Percentiles rank a stretch among this genome's conserved stretches.
Evolutionary conservation across 2,113 vertebrate species (phyloP).

Genomic region (Jacana jacana): DNA sequence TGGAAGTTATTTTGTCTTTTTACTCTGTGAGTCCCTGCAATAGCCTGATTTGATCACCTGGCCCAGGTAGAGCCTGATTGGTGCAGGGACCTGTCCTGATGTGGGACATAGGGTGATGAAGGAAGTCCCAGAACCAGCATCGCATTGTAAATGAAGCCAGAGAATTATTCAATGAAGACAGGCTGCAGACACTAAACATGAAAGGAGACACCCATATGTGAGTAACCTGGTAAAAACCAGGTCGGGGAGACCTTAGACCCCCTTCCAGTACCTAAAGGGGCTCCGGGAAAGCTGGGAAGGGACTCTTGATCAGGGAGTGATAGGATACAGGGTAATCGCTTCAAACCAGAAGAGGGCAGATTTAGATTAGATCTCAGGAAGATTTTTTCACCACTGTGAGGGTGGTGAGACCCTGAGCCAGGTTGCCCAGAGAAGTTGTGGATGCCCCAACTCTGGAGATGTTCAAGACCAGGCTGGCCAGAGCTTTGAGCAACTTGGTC

Average conservation of each 20-base stretch:
- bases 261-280: background rate
- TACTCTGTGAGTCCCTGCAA: background rate
- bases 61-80: background rate
- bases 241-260: background rate
- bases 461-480: background rate
- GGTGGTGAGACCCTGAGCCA: background rate
- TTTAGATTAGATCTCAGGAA: background rate
- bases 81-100: background rate
- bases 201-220: background rate
- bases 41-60: background rate
- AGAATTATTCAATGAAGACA: background rate
- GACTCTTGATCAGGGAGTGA: background rate
- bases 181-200: accelerated
- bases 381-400: background rate
- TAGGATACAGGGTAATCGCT: background rate
- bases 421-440: background rate
- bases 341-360: background rate
- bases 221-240: background rate
- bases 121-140: background rate
- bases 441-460: background rate
- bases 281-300: background rate
- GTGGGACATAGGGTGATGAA: background rate
- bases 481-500: background rate
- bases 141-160: background rate
- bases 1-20: background rate